phyloP scores from a whole-genome alignment of 2,797 vertebrate species.

The Heteromormyrus szaboi region DNA sequence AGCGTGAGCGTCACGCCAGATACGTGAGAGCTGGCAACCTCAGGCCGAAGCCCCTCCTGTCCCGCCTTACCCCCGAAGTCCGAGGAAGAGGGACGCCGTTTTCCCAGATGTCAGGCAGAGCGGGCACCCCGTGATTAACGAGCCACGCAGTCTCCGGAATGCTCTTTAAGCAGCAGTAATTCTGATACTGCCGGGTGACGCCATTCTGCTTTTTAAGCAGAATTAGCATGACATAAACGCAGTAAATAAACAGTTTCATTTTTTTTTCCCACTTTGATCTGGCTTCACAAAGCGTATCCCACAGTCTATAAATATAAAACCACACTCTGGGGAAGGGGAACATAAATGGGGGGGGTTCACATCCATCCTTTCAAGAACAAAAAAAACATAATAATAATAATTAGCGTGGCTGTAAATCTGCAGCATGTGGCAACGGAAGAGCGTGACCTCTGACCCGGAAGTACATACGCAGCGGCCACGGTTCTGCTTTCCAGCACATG shows the following conservation, averaged over 20 bases:
- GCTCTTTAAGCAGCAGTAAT: background rate
- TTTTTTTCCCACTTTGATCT: constrained; percentile 2
- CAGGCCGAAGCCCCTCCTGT: background rate
- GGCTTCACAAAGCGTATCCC: constrained; percentile 1
- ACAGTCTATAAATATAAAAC: constrained; percentile 10
- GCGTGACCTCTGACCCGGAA: constrained; percentile 54
- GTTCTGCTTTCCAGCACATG: constrained; percentile 18
- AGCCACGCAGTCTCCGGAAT: background rate
- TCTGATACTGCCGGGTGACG: background rate
- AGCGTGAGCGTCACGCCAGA: too few species aligned
- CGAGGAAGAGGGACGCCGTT: background rate
- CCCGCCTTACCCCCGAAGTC: background rate
- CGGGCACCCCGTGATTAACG: background rate
- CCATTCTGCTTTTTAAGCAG: background rate
- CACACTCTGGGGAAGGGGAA: background rate
- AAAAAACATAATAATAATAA: background rate
- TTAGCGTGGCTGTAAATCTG: constrained; percentile 59
- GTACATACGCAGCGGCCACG: constrained; percentile 30
- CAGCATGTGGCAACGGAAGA: constrained; percentile 53
- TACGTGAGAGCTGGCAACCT: background rate
- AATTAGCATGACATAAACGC: background rate
- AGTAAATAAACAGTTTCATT: background rate
- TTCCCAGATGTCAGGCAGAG: background rate
- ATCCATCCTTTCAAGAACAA: background rate
- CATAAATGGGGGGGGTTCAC: background rate